Evolutionary conservation across 2,113 vertebrate genomes (phyloP).

Genomic region (Rhea pennata): DNA sequence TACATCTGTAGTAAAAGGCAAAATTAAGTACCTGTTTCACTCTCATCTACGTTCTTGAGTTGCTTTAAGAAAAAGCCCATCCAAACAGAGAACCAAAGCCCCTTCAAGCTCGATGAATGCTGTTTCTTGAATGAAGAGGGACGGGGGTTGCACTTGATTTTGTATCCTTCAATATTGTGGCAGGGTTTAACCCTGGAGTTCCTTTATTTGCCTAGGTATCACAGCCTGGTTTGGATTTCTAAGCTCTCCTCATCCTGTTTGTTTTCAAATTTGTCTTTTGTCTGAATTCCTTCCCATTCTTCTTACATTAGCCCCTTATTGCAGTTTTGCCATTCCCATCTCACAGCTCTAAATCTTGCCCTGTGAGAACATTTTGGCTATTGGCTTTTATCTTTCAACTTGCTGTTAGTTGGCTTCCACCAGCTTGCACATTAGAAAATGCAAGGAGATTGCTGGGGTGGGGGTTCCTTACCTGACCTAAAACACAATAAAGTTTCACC

Average conservation of each 20-base stretch:
- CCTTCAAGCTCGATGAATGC: not conserved
- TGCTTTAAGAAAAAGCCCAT: not conserved
- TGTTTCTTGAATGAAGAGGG: too few species aligned
- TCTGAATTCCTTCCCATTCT: not conserved
- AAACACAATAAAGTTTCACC: not conserved
- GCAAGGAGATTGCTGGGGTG: too few species aligned
- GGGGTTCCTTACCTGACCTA: too few species aligned
- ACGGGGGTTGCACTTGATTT: not conserved
- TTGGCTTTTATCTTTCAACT: not conserved
- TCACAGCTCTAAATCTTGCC: not conserved
- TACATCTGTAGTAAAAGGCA: not conserved
- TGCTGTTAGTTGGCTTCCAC: not conserved
- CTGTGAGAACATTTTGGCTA: not conserved
- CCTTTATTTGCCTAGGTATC: not conserved
- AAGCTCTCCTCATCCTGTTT: not conserved
- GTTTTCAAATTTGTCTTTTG: not conserved
- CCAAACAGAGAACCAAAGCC: too few species aligned
- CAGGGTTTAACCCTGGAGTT: not conserved
- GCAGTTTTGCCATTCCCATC: not conserved
- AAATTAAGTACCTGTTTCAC: not conserved
- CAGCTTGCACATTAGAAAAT: not conserved
- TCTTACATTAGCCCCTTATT: not conserved
- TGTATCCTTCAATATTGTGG: not conserved
- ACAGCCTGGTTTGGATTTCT: not conserved
- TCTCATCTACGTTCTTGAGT: not conserved